phyloP scores from a whole-genome alignment of 2,797 vertebrate genomes.

The Cichlasoma orientale region DNA sequence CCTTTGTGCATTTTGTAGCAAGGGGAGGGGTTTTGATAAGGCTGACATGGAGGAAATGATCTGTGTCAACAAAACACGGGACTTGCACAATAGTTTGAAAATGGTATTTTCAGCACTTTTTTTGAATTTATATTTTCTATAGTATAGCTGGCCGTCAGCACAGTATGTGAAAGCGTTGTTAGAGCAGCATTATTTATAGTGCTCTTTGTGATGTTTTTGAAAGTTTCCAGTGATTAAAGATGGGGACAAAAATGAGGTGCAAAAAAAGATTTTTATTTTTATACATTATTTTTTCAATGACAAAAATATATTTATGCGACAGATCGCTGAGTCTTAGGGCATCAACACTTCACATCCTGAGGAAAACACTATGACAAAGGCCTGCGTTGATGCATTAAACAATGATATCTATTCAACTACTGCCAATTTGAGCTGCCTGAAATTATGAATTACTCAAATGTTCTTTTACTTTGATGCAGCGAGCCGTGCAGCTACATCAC shows the following conservation, averaged over 20 bases:
- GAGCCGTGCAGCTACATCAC: background rate
- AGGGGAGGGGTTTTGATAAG: background rate
- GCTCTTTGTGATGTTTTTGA: background rate
- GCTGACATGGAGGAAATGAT: background rate
- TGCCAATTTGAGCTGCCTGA: background rate
- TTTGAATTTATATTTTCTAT: background rate
- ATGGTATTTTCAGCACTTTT: background rate
- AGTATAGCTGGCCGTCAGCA: background rate
- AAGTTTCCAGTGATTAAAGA: background rate
- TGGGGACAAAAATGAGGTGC: background rate
- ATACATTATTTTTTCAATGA: background rate
- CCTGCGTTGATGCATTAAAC: conserved; percentile 13
- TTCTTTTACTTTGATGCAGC: background rate
- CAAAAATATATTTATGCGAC: background rate
- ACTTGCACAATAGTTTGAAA: background rate
- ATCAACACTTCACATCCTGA: conserved; percentile 19
- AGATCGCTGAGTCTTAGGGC: background rate
- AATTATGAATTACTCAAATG: background rate
- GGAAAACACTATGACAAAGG: background rate
- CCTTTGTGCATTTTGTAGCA: background rate
- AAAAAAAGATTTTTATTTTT: background rate
- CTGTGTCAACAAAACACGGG: background rate
- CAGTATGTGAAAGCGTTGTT: background rate
- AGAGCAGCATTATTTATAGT: background rate
- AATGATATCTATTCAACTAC: background rate